These are phyloP conservation scores for Phyllostomus discolor DNA, from an alignment of 2,113 vertebrate species.

Conservation along the genomic window DNA sequence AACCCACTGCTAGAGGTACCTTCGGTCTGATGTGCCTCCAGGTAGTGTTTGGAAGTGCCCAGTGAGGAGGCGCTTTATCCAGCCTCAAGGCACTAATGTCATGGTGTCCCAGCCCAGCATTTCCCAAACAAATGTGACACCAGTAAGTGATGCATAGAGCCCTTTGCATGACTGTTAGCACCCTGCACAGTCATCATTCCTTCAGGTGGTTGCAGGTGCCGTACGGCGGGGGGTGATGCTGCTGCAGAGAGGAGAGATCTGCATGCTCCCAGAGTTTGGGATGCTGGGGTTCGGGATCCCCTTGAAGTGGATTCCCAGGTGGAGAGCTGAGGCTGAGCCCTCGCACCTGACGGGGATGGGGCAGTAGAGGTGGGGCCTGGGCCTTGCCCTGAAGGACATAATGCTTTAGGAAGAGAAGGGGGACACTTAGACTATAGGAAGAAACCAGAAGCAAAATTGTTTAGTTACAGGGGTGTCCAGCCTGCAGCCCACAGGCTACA, in stretches of 20 bases:
- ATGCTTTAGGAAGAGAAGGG: background rate
- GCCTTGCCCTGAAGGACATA: background rate
- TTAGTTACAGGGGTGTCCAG: too few relatives aligned
- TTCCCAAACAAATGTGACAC: background rate
- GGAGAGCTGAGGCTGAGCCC: background rate
- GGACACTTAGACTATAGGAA: background rate
- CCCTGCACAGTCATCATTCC: fast-evolving
- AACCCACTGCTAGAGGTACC: background rate
- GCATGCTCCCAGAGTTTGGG: background rate
- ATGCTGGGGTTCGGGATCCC: background rate
- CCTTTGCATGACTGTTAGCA: background rate
- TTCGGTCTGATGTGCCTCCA: fast-evolving
- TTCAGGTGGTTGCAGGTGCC: background rate
- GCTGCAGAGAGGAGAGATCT: background rate
- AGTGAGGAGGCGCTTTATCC: background rate
- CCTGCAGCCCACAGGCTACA: too few relatives aligned
- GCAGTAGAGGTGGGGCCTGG: background rate
- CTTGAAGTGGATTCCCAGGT: background rate
- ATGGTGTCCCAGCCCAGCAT: background rate
- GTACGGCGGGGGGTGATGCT: too few relatives aligned
- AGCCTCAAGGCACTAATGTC: background rate
- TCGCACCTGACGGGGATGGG: background rate
- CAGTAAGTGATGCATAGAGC: background rate
- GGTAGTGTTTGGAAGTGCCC: background rate
- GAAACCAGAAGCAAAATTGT: background rate